phyloP scores from a whole-genome alignment of 1,140 invertebrate species.

The Aphelinus certus region DNA sequence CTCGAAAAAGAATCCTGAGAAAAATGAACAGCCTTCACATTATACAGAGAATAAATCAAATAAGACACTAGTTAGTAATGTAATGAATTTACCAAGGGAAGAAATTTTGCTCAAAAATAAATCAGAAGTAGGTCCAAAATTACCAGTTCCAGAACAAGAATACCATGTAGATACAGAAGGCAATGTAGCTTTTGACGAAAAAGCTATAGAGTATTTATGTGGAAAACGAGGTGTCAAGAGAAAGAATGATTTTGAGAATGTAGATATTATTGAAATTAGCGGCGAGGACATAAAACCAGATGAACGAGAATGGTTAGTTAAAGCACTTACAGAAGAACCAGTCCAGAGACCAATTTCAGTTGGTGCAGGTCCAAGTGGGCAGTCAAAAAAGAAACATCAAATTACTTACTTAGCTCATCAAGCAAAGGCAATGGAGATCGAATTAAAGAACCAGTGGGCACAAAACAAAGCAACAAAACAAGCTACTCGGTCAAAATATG shows the following conservation, averaged over 20 bases:
- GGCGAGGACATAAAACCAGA: slow-evolving; percentile 84
- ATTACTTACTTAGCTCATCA: slow-evolving; percentile 95
- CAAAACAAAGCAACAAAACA: slow-evolving; percentile 83
- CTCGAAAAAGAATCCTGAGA: background rate
- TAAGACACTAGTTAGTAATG: slow-evolving; percentile 50
- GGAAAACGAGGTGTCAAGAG: slow-evolving; percentile 65
- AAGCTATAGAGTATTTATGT: slow-evolving; percentile 62
- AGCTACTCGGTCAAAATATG: slow-evolving; percentile 90
- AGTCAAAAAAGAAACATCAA: slow-evolving; percentile 83
- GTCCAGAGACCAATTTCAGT: slow-evolving; percentile 63
- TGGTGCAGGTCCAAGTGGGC: slow-evolving; percentile 54
- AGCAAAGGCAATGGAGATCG: slow-evolving; percentile 92
- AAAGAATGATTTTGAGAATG: slow-evolving; percentile 64
- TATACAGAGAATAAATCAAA: slow-evolving; percentile 2
- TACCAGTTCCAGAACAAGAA: slow-evolving; percentile 64
- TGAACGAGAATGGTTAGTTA: slow-evolving; percentile 82
- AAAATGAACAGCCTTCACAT: background rate
- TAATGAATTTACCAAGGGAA: slow-evolving; percentile 57
- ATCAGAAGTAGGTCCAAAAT: slow-evolving; percentile 60
- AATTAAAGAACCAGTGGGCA: slow-evolving; percentile 94
- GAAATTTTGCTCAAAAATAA: slow-evolving; percentile 62
- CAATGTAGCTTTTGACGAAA: slow-evolving; percentile 62
- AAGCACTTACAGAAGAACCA: slow-evolving; percentile 81
- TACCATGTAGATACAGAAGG: slow-evolving; percentile 60
- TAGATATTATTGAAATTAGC: slow-evolving; percentile 83